phyloP scores from a whole-genome alignment of 2,888 invertebrate species.

The Gastrophysa polygoni region DNA sequence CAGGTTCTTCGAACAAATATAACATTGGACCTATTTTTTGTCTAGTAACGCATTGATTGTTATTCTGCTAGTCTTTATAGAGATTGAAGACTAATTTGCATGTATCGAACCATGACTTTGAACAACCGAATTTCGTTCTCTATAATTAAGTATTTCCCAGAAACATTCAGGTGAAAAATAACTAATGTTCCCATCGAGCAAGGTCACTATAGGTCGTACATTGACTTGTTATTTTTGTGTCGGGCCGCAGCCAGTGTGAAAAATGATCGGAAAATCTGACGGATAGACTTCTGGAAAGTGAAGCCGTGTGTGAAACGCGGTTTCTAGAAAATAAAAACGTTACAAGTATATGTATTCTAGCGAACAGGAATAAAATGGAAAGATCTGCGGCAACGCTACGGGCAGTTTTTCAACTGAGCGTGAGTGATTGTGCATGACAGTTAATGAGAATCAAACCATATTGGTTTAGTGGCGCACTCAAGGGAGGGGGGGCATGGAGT shows the following conservation, averaged over 20 bases:
- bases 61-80: too few species aligned
- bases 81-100: too few species aligned
- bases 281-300: slow-evolving; percentile 7
- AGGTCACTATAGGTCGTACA: slow-evolving; percentile 15
- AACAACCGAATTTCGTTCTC: not conserved
- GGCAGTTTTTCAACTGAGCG: too few species aligned
- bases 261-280: not conserved
- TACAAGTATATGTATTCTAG: not conserved
- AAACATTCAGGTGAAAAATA: not conserved
- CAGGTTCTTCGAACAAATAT: too few species aligned
- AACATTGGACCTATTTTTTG: too few species aligned
- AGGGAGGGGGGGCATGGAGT: too few species aligned
- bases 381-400: too few species aligned
- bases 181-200: not conserved
- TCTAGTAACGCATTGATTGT: too few species aligned
- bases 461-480: too few species aligned
- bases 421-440: too few species aligned
- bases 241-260: not conserved
- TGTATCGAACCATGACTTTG: too few species aligned
- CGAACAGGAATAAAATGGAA: not conserved
- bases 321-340: slow-evolving; percentile 3
- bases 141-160: not conserved
- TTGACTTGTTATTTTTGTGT: slow-evolving; percentile 9
- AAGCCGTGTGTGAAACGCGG: slow-evolving; percentile 12
- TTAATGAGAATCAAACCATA: too few species aligned